A percentile compares a stretch with the other conserved stretches of the same genome.
These are phyloP conservation scores for Aphelocoma californica DNA, from an alignment of 2,797 vertebrate species.

Conservation along the genomic window DNA sequence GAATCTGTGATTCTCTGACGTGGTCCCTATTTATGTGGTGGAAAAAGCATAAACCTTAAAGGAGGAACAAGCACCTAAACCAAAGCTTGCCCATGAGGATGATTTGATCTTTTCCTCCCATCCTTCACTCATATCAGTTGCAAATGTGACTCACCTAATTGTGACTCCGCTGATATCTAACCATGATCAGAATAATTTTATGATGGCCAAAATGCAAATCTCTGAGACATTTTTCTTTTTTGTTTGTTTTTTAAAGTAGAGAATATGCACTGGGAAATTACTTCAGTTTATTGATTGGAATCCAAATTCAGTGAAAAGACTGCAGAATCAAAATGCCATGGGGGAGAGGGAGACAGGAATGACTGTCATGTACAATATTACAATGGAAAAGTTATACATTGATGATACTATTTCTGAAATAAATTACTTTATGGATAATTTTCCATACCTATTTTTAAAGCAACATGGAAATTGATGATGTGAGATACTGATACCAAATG, in stretches of 20 bases:
- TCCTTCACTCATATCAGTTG: not conserved
- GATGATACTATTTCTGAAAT: not conserved
- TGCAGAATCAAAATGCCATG: not conserved
- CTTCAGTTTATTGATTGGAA: not conserved
- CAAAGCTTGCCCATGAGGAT: not conserved
- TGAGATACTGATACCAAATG: not conserved
- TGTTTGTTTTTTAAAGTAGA: not conserved
- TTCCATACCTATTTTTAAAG: not conserved
- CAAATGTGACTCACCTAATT: not conserved
- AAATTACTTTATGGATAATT: not conserved
- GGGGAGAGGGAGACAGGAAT: rapidly evolving
- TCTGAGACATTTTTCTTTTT: not conserved
- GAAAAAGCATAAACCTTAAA: not conserved
- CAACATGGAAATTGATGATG: not conserved
- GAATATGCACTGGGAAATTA: not conserved
- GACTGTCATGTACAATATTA: not conserved
- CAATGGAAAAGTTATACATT: not conserved
- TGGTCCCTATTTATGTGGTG: not conserved
- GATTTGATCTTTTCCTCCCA: not conserved
- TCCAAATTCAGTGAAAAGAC: not conserved
- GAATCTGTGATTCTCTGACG: not conserved
- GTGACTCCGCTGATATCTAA: not conserved
- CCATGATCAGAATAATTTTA: not conserved
- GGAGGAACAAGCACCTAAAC: not conserved
- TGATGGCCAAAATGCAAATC: not conserved